Conservation (phyloP, 2,113 vertebrate species). For the Menura novaehollandiae region DNA sequence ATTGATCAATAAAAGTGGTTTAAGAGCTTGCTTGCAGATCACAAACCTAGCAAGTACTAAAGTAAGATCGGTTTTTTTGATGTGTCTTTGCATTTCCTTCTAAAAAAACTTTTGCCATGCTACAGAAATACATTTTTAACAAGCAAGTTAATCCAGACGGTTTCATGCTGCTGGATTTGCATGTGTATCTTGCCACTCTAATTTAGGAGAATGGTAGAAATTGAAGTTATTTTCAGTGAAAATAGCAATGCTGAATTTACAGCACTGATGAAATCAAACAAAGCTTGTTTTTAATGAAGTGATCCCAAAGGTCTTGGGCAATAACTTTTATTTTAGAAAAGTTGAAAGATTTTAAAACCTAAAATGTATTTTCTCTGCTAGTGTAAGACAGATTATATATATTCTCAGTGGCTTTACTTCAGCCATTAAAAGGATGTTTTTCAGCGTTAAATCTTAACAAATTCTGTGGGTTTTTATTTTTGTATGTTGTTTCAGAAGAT, state of each 20-base stretch:
- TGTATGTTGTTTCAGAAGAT: neutral
- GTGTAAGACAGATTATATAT: neutral
- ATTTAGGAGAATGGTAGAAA: neutral
- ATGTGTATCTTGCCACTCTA: fast-evolving
- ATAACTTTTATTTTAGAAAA: neutral
- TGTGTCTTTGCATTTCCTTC: neutral
- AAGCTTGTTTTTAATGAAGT: neutral
- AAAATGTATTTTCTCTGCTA: neutral
- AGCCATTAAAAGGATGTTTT: neutral
- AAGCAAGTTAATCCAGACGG: neutral
- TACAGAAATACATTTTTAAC: neutral
- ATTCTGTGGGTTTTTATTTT: neutral
- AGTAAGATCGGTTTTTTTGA: neutral
- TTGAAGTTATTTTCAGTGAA: neutral
- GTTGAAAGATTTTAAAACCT: neutral
- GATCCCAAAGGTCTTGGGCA: neutral
- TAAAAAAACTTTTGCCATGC: neutral
- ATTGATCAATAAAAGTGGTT: neutral
- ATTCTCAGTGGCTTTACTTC: neutral
- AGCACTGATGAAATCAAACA: neutral
- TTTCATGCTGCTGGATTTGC: neutral
- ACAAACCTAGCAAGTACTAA: neutral
- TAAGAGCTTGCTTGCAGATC: neutral
- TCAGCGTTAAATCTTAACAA: neutral
- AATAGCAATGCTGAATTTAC: neutral